A percentile compares a stretch with the other conserved stretches of the same genome.
These are phyloP conservation scores for Lasaia peninsularis DNA, from an alignment of 1,140 invertebrate species.

Conservation along the genomic window DNA sequence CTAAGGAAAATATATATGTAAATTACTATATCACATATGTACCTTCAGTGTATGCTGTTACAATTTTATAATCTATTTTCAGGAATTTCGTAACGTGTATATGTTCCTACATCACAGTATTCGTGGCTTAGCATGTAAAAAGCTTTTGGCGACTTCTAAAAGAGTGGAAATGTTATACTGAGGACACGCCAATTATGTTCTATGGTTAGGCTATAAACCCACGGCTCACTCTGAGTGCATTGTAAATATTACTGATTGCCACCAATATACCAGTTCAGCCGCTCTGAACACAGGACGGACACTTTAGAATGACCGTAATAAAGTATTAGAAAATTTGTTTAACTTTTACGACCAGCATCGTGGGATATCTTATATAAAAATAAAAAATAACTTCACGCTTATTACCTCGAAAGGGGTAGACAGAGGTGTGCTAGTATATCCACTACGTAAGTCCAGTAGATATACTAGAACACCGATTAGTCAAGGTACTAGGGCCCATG, in stretches of 20 bases:
- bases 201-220: constrained; percentile 42
- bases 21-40: too few relatives aligned
- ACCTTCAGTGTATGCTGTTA: too few relatives aligned
- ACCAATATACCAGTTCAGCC: constrained; percentile 36
- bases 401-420: too few relatives aligned
- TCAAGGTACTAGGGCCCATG: too few relatives aligned
- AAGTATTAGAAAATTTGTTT: constrained; percentile 9
- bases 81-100: background rate
- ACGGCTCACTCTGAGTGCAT: constrained; percentile 28
- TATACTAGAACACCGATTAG: too few relatives aligned
- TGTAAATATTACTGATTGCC: constrained; percentile 52
- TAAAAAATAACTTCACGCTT: too few relatives aligned
- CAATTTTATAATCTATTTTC: too few relatives aligned
- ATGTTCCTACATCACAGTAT: too few relatives aligned
- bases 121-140: constrained; percentile 26
- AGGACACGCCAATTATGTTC: constrained; percentile 41
- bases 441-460: too few relatives aligned
- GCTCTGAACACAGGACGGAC: constrained; percentile 16
- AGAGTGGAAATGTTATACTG: constrained; percentile 44
- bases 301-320: constrained; percentile 1
- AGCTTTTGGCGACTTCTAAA: constrained; percentile 43
- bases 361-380: too few relatives aligned
- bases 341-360: background rate
- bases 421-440: too few relatives aligned
- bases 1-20: too few relatives aligned